phyloP scores from a whole-genome alignment of 2,888 invertebrate genomes.

The Cephus pulcher region DNA sequence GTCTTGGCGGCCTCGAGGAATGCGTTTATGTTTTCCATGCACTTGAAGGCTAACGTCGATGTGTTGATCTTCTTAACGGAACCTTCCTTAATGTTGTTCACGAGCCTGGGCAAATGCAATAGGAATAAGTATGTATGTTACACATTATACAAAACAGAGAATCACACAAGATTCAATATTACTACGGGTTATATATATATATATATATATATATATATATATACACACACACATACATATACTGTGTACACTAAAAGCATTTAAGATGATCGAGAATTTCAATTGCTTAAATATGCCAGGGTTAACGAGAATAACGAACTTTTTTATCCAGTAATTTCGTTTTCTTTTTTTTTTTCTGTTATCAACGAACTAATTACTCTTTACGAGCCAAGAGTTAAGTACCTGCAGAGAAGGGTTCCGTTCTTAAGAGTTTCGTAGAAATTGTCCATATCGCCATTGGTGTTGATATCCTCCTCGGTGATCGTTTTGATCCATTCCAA shows the following conservation, averaged over 20 bases:
- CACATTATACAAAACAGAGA: too few relatives aligned
- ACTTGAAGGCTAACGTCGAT: slow-evolving; percentile 93
- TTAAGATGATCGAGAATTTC: too few relatives aligned
- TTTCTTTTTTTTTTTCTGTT: background rate
- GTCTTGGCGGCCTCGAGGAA: slow-evolving; percentile 87
- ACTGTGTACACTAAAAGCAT: too few relatives aligned
- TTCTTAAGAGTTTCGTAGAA: slow-evolving; percentile 92
- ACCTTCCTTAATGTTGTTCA: slow-evolving; percentile 86
- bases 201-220: too few relatives aligned
- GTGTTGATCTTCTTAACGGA: slow-evolving; percentile 91
- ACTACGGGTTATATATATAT: too few relatives aligned
- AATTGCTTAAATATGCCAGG: too few relatives aligned
- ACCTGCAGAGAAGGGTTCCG: slow-evolving; percentile 93
- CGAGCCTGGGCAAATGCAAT: slow-evolving; percentile 74
- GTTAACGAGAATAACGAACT: too few relatives aligned
- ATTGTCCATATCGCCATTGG: slow-evolving; percentile 92
- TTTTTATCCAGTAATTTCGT: too few relatives aligned
- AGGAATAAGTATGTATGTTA: slow-evolving; percentile 11
- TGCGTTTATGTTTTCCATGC: slow-evolving; percentile 98
- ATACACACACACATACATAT: too few relatives aligned
- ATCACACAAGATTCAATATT: too few relatives aligned
- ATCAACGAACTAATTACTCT: background rate
- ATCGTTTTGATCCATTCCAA: slow-evolving; percentile 92
- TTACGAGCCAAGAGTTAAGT: slow-evolving; percentile 33
- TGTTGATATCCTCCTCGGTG: slow-evolving; percentile 86